Evolutionary conservation across 2,113 vertebrate genomes (phyloP).

Genomic region (human (Homo sapiens)): DNA sequence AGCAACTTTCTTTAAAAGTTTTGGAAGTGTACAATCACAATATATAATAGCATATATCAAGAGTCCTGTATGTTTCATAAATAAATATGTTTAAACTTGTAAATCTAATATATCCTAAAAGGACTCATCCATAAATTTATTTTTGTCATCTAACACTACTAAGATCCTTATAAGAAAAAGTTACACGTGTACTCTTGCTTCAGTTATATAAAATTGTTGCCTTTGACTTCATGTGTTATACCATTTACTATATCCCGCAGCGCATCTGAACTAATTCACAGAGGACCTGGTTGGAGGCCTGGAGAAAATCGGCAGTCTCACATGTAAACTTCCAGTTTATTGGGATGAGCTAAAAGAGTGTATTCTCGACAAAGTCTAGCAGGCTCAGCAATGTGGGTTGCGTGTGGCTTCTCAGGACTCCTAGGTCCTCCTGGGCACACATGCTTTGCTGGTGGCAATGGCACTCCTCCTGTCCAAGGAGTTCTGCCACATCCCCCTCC

Average conservation of each 20-base stretch:
- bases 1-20: background rate
- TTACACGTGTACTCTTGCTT: background rate
- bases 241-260: background rate
- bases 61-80: background rate
- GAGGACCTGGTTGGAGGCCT: background rate
- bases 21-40: background rate
- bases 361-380: background rate
- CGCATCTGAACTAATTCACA: background rate
- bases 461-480: background rate
- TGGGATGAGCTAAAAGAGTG: background rate
- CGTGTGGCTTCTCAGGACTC: background rate
- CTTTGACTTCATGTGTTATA: background rate
- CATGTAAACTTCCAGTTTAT: background rate
- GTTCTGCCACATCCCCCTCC: background rate
- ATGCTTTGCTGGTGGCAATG: background rate
- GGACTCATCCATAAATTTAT: background rate
- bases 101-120: background rate
- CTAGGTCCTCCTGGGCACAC: background rate
- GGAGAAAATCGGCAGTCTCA: background rate
- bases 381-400: background rate
- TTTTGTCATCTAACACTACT: conserved; percentile 50
- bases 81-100: conserved; percentile 39
- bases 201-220: background rate
- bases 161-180: background rate
- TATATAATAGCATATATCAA: background rate